A percentile compares a stretch with the other conserved stretches of the same genome.
Evolutionary conservation across 2,888 invertebrate genomes (phyloP).

Genomic region (Tolmerus cingulatus): DNA sequence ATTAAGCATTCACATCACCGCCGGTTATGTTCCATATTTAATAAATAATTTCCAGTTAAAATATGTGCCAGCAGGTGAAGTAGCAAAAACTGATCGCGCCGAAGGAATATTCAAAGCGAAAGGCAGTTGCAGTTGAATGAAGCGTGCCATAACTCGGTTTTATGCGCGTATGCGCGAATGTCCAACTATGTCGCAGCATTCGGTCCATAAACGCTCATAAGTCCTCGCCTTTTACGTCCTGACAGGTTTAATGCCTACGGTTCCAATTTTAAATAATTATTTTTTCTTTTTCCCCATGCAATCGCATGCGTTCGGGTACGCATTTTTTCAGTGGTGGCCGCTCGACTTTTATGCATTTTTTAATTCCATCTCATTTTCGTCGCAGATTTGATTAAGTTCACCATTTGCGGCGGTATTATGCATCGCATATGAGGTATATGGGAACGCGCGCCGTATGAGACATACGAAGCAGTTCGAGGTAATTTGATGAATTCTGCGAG

Average conservation of each 20-base stretch:
- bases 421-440: neutral
- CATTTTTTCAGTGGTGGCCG: neutral
- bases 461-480: neutral
- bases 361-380: constrained; percentile 34
- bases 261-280: neutral
- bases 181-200: constrained; percentile 44
- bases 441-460: neutral
- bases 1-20: neutral
- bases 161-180: constrained; percentile 45
- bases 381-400: constrained; percentile 5
- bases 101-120: neutral
- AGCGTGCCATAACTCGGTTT: constrained; percentile 49
- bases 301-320: neutral
- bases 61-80: constrained; percentile 15
- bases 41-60: constrained; percentile 25
- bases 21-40: neutral
- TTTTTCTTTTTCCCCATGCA: neutral
- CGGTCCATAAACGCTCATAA: constrained; percentile 46
- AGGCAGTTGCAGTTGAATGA: constrained; percentile 38
- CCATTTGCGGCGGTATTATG: constrained; percentile 9
- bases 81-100: neutral
- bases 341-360: constrained; percentile 1
- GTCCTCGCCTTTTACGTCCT: constrained; percentile 45
- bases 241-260: constrained; percentile 45
- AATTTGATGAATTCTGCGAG: neutral